Evolutionary conservation across 92 coral and sea anemone species (phyloP).

Genomic region (Pocillopora grandis): DNA sequence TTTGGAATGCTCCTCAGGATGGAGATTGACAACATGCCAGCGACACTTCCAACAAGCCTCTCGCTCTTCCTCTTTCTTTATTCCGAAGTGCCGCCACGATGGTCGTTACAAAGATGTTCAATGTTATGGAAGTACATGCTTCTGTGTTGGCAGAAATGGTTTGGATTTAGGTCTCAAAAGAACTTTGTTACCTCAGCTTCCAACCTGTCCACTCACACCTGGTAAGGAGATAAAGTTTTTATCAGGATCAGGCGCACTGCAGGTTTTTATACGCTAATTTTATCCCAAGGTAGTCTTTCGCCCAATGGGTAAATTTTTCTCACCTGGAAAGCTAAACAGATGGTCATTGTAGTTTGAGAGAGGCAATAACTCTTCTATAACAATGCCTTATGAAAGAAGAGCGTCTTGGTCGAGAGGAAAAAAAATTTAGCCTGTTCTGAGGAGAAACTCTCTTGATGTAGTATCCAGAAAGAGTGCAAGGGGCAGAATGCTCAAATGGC

Average conservation of each 20-base stretch:
- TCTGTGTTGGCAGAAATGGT: conserved; percentile 85
- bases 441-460: too few relatives aligned
- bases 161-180: conserved; percentile 60
- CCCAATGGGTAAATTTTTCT: too few relatives aligned
- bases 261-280: neutral
- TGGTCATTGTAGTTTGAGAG: too few relatives aligned
- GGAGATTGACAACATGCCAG: conserved; percentile 77
- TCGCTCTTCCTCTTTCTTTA: conserved; percentile 52
- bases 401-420: too few relatives aligned
- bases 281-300: too few relatives aligned
- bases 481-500: too few relatives aligned
- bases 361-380: too few relatives aligned
- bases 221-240: neutral
- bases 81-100: conserved; percentile 76
- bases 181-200: conserved; percentile 21
- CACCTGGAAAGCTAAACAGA: too few relatives aligned
- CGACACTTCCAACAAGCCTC: conserved; percentile 71
- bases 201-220: conserved; percentile 44
- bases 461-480: too few relatives aligned
- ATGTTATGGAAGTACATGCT: conserved; percentile 70
- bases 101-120: conserved; percentile 88
- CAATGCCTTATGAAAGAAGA: too few relatives aligned
- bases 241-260: neutral
- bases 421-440: too few relatives aligned
- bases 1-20: conserved; percentile 38